Percentiles rank a stretch among this genome's conserved stretches.
Evolutionary conservation across 2,888 invertebrate genomes (phyloP).

Genomic region (Drosophila heteroneura): DNA sequence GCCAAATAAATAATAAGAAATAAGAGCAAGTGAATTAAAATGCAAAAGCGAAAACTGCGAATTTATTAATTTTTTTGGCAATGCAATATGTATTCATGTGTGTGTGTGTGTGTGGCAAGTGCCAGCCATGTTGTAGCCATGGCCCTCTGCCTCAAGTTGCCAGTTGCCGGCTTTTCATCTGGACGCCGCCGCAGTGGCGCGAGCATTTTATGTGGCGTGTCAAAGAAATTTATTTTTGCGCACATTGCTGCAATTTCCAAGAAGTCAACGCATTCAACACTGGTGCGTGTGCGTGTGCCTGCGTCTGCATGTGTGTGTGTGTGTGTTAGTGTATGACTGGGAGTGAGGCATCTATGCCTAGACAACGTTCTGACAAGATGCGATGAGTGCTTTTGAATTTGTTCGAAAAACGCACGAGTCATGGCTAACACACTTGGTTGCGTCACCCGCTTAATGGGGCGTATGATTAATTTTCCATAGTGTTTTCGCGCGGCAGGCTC

Average conservation of each 20-base stretch:
- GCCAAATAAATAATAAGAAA: slow-evolving; percentile 59
- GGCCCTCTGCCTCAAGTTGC: slow-evolving; percentile 25
- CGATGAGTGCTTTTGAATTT: slow-evolving; percentile 66
- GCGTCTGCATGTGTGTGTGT: slow-evolving; percentile 2
- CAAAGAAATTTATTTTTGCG: slow-evolving; percentile 67
- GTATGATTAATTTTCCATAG: slow-evolving; percentile 72
- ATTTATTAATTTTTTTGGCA: slow-evolving; percentile 41
- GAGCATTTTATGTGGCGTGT: slow-evolving; percentile 65
- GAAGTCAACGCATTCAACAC: slow-evolving; percentile 50
- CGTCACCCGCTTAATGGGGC: slow-evolving; percentile 78
- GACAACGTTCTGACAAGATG: slow-evolving; percentile 45
- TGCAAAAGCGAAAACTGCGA: slow-evolving; percentile 33
- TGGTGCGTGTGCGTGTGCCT: neutral
- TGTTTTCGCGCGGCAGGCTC: slow-evolving; percentile 24
- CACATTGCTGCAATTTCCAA: slow-evolving; percentile 62
- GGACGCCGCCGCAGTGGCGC: slow-evolving; percentile 24
- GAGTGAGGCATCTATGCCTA: slow-evolving; percentile 25
- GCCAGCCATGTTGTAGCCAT: slow-evolving; percentile 28
- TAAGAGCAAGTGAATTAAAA: slow-evolving; percentile 50
- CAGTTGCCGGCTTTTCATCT: slow-evolving; percentile 40
- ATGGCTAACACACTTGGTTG: slow-evolving; percentile 46
- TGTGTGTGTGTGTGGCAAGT: slow-evolving; percentile 22
- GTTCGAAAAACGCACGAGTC: slow-evolving; percentile 60
- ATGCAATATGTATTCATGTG: slow-evolving; percentile 13
- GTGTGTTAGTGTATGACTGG: neutral